Evolutionary conservation across 2,113 vertebrate genomes (phyloP).

Genomic region (Rhinoderma darwinii): DNA sequence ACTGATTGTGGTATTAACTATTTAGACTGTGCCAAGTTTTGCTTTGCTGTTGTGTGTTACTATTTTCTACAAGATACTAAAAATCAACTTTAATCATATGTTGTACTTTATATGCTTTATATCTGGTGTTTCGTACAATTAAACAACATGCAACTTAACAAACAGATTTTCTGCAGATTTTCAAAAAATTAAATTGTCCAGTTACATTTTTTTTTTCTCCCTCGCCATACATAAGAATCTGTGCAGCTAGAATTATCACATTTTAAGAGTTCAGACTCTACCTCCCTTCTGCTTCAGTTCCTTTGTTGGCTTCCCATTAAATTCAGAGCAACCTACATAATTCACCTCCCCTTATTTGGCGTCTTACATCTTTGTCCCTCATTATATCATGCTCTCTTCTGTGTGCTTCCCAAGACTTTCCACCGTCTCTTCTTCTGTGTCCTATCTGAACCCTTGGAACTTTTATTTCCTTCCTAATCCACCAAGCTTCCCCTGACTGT

Average conservation of each 20-base stretch:
- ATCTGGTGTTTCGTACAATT: neutral
- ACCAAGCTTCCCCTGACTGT: constrained; percentile 21
- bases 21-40: neutral
- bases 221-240: constrained; percentile 4
- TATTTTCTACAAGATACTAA: neutral
- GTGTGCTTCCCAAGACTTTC: constrained; percentile 44
- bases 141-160: neutral
- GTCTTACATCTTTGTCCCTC: constrained; percentile 55
- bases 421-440: constrained; percentile 44
- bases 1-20: too few relatives aligned
- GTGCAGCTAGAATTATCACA: constrained; percentile 30
- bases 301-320: constrained; percentile 57
- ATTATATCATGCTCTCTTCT: constrained; percentile 46
- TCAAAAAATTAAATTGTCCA: neutral
- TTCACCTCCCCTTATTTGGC: constrained; percentile 56
- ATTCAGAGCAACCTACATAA: constrained; percentile 54
- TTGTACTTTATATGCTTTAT: neutral
- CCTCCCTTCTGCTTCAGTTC: constrained; percentile 47
- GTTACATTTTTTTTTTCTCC: neutral
- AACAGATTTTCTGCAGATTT: neutral
- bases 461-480: constrained; percentile 49
- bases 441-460: constrained; percentile 50
- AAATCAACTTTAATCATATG: neutral
- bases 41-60: neutral
- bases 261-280: constrained; percentile 39